Percentiles rank a stretch among this genome's conserved stretches.
Evolutionary conservation across 1,140 invertebrate species (phyloP).

Genomic region (Ceratina calcarata): DNA sequence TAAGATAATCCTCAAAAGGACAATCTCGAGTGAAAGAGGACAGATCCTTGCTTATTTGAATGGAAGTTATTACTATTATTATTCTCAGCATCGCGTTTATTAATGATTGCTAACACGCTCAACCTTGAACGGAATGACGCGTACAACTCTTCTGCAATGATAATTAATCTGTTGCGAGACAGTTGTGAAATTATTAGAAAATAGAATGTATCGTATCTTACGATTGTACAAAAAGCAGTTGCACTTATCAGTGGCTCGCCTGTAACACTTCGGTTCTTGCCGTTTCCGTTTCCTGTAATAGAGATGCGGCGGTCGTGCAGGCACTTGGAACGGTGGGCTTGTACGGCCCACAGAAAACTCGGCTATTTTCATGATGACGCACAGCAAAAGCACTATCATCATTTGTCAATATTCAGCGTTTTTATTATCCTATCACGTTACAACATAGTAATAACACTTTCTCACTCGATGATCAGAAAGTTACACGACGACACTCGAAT

Average conservation of each 20-base stretch:
- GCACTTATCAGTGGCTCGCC: constrained; percentile 55
- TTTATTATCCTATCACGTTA: constrained; percentile 34
- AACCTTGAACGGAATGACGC: constrained; percentile 13
- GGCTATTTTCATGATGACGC: constrained; percentile 80
- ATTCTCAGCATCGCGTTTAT: not conserved
- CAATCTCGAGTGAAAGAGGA: no score
- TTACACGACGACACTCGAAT: not conserved
- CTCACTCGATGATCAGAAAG: not conserved
- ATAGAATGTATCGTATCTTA: constrained; percentile 50
- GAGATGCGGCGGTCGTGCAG: constrained; percentile 53
- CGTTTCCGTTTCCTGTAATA: constrained; percentile 61
- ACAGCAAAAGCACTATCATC: constrained; percentile 79
- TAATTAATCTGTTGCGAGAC: not conserved
- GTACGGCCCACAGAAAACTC: constrained; percentile 76
- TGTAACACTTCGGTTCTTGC: constrained; percentile 44
- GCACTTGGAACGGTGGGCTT: constrained; percentile 61
- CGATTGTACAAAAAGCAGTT: constrained; percentile 62
- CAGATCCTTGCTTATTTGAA: not conserved
- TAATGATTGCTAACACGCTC: constrained; percentile 8
- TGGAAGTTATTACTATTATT: not conserved
- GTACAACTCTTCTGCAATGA: not conserved
- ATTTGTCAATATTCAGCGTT: constrained; percentile 61
- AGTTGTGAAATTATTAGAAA: not conserved
- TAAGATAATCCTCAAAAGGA: no score
- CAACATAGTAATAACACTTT: constrained; percentile 49